Conservation (phyloP, 2,888 invertebrate genomes). For the Adela reaumurella region DNA sequence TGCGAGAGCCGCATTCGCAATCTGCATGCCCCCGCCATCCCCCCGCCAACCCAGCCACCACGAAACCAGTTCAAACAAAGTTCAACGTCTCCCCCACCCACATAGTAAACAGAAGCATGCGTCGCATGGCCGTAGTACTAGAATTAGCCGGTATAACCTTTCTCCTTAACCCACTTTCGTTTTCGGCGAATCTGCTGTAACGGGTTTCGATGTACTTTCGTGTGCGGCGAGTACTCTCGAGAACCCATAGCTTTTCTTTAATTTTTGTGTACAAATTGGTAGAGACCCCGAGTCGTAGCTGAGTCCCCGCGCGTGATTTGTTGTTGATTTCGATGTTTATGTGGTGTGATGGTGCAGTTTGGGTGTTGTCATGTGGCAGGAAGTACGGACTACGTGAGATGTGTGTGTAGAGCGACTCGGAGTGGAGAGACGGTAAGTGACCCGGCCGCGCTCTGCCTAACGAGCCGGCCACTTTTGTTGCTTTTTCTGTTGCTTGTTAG, state of each 20-base stretch:
- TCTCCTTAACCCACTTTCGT: neutral
- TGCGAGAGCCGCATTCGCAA: slow-evolving; percentile 9
- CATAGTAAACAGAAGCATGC: slow-evolving; percentile 42
- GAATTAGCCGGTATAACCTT: neutral
- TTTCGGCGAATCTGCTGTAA: neutral
- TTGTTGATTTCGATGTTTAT: neutral
- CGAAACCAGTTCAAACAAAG: neutral
- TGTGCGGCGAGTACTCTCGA: neutral
- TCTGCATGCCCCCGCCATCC: neutral
- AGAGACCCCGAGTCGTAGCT: neutral
- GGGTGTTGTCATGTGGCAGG: neutral
- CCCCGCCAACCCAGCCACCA: neutral
- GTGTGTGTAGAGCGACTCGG: neutral
- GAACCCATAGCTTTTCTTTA: too few relatives aligned
- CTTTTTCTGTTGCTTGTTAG: too few relatives aligned
- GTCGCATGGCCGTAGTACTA: neutral
- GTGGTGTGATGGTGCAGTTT: neutral
- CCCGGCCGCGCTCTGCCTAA: neutral
- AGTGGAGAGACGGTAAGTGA: neutral
- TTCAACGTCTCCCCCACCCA: slow-evolving; percentile 22
- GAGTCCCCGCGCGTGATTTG: neutral
- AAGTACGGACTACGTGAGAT: neutral
- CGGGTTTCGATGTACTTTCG: neutral
- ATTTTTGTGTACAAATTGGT: neutral
- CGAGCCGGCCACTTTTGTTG: neutral